Conservation (phyloP, 2,888 invertebrate species). For the Lasius fuliginosus region DNA sequence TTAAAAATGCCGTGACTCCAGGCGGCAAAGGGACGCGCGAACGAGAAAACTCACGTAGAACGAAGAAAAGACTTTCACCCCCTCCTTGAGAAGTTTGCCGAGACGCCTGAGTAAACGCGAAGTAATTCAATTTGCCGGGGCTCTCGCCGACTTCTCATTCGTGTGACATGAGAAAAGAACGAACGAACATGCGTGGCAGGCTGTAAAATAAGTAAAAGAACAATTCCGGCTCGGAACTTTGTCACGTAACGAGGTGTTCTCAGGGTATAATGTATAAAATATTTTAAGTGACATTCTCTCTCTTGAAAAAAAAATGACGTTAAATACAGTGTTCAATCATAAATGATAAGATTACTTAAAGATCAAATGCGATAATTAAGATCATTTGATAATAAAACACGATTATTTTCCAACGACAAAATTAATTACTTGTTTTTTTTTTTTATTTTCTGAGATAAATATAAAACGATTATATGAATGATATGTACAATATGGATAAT, state of each 20-base stretch:
- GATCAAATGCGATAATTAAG: background rate
- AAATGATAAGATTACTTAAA: background rate
- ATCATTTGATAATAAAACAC: background rate
- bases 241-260: constrained; percentile 42
- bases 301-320: background rate
- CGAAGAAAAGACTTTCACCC: constrained; percentile 48
- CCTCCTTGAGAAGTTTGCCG: constrained; percentile 49
- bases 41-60: constrained; percentile 34
- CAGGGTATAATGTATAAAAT: constrained; percentile 4
- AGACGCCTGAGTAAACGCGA: constrained; percentile 52
- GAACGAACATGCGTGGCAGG: constrained; percentile 52
- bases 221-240: constrained; percentile 43
- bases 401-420: background rate
- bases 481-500: background rate
- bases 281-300: background rate
- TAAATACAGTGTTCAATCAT: background rate
- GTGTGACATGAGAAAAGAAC: constrained; percentile 47
- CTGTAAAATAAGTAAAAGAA: constrained; percentile 51
- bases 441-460: background rate
- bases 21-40: constrained; percentile 20
- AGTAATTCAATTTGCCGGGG: constrained; percentile 60
- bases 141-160: constrained; percentile 43
- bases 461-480: background rate
- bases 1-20: constrained; percentile 46
- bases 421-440: background rate